Base-by-base conservation (phyloP, 2,888 invertebrate genomes). In the Lasioglossum calceatum region DNA sequence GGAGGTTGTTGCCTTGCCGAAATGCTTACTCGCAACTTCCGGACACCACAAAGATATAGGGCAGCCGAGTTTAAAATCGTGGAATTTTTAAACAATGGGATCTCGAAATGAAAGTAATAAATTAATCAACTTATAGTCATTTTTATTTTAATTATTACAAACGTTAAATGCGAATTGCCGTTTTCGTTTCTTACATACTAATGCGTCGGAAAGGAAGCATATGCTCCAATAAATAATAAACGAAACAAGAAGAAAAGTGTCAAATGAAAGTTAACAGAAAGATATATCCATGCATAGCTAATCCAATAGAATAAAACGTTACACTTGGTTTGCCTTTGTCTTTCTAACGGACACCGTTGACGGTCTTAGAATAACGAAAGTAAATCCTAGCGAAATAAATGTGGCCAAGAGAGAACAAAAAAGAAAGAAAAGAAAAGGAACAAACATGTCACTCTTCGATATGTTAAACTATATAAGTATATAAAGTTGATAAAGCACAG, bases 81-180 rank as follows among this genome's bases (percentile, higher is more conserved):
- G 23, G 47, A 67, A 70, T 71, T 71, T 8, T 50, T 42, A n/a
- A 71, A 14, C n/a, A 71, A 50, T n/a, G 61, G 79, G 79, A 50
- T 47, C 14, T 39, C 16, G 44, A 64, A 81, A 81, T 86, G 44
- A 86, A 70, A 73, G n/a, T 72, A 73, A 76, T 73, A 42, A 79
- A 64, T 82, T 82, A 82, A 87, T 86, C 86, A 86, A 86, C 78
- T 82, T 87, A 71, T 71, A 79, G 54, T 81, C 67, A 82, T 87
- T 86, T 85, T 85, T 82, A 86, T 87, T 87, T 72, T 87, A 87
- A 82, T 86, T 76, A 47, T 82, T 87, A 87, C 86, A 87, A 87
- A 87, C 86, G 86, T 87, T 87, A 87, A 87, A 87, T 86, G 86
- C 81, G 77, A 79, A 82, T 74, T 71, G 79, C 74, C 77, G 70